These are phyloP conservation scores for Copidosoma aretas DNA, from an alignment of 2,888 invertebrate species.

Conservation along the genomic window DNA sequence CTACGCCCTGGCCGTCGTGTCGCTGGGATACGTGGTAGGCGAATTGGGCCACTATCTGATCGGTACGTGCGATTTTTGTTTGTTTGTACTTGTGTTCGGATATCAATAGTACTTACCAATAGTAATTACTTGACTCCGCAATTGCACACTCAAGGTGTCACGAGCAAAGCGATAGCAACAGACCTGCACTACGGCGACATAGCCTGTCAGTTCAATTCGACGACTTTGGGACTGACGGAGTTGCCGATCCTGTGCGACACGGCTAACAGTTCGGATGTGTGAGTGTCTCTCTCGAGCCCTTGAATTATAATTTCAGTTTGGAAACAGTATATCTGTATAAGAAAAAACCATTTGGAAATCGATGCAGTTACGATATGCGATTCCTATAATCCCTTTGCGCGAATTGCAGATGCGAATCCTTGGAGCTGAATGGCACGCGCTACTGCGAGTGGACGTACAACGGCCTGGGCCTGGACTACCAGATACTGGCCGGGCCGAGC, in stretches of 20 bases:
- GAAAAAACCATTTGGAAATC: too few relatives aligned
- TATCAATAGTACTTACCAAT: too few relatives aligned
- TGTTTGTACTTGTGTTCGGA: background rate
- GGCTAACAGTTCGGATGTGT: conserved; percentile 66
- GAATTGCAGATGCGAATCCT: conserved; percentile 68
- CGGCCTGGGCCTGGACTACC: conserved; percentile 90
- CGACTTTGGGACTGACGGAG: conserved; percentile 65
- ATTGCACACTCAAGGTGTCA: conserved; percentile 67
- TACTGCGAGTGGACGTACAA: conserved; percentile 95
- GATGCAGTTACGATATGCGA: too few relatives aligned
- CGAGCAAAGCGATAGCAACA: conserved; percentile 84
- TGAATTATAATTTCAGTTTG: too few relatives aligned
- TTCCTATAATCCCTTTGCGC: background rate
- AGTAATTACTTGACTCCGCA: too few relatives aligned
- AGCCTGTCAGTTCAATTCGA: conserved; percentile 79
- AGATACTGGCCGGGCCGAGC: conserved; percentile 89
- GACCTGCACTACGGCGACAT: conserved; percentile 88
- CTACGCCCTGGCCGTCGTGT: conserved; percentile 80
- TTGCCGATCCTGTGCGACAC: conserved; percentile 67
- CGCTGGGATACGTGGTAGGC: conserved; percentile 83
- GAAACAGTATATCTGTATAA: too few relatives aligned
- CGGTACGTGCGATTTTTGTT: conserved; percentile 63
- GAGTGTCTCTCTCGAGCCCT: conserved; percentile 49
- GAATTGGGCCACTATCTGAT: conserved; percentile 89
- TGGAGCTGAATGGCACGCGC: conserved; percentile 73